A percentile compares a stretch with the other conserved stretches of the same genome.
Conservation (phyloP, 2,888 invertebrate species). For the Acanthacorydalis orientalis region DNA sequence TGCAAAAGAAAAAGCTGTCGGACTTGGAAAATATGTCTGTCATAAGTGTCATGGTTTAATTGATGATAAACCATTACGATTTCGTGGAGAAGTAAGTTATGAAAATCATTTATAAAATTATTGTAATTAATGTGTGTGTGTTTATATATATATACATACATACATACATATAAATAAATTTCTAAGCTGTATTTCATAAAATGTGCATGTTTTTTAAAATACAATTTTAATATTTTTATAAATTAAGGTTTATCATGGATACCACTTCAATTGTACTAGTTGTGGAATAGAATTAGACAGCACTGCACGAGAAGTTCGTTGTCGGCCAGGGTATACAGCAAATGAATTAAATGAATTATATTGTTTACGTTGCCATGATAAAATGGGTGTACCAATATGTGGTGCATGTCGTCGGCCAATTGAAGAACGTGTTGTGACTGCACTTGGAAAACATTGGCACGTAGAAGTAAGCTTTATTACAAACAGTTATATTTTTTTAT, state of each 20-base stretch:
- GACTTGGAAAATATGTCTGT: conserved; percentile 91
- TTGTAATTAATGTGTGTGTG: neutral
- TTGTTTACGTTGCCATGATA: conserved; percentile 95
- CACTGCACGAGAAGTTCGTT: conserved; percentile 89
- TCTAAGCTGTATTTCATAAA: too few relatives aligned
- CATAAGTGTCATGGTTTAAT: conserved; percentile 93
- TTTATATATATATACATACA: neutral
- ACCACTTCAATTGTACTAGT: conserved; percentile 94
- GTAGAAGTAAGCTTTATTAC: conserved; percentile 51
- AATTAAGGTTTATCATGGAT: conserved; percentile 71
- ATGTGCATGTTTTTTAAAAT: neutral
- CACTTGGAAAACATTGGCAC: conserved; percentile 96
- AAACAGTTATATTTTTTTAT: neutral
- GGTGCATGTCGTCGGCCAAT: conserved; percentile 98
- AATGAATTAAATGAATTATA: conserved; percentile 92
- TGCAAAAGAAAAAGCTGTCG: conserved; percentile 87
- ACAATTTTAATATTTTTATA: neutral
- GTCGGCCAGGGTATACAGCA: conserved; percentile 74
- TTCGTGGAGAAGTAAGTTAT: conserved; percentile 62
- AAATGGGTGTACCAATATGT: conserved; percentile 99
- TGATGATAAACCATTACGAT: conserved; percentile 79
- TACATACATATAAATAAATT: neutral
- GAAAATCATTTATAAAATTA: neutral
- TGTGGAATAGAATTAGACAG: conserved; percentile 86
- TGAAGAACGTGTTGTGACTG: conserved; percentile 96